Conservation (phyloP, 2,888 invertebrate species). For the Physocephala rufipes region DNA sequence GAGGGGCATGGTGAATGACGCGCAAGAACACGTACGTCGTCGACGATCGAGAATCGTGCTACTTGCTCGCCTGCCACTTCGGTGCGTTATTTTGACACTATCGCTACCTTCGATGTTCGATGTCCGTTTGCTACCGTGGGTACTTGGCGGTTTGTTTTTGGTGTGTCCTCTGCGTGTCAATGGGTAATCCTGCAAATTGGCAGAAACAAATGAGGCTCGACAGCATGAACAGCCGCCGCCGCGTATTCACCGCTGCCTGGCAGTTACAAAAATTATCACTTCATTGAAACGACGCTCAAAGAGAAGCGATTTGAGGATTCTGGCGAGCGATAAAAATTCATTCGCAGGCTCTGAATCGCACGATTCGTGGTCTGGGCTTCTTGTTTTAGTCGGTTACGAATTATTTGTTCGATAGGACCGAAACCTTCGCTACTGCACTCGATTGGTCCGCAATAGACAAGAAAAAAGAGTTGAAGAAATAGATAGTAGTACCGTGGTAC, state of each 20-base stretch:
- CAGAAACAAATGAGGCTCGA: slow-evolving; percentile 30
- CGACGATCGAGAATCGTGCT: not conserved
- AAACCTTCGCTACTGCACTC: no score
- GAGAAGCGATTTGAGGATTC: slow-evolving; percentile 23
- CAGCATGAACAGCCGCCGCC: slow-evolving; percentile 10
- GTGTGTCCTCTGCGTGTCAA: slow-evolving; percentile 30
- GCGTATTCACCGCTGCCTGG: slow-evolving; percentile 43
- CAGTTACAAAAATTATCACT: slow-evolving; percentile 58
- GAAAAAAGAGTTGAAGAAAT: not conserved
- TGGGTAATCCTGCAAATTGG: slow-evolving; percentile 44
- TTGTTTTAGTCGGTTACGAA: no score
- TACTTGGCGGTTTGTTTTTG: slow-evolving; percentile 12
- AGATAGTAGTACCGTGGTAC: no score
- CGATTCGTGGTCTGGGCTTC: not conserved
- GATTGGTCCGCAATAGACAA: not conserved
- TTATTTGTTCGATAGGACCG: no score
- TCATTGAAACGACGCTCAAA: slow-evolving; percentile 61
- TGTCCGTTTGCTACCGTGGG: slow-evolving; percentile 26
- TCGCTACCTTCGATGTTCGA: not conserved
- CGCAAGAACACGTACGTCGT: not conserved
- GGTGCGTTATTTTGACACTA: slow-evolving; percentile 16
- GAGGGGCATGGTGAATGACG: no score
- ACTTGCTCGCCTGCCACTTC: not conserved
- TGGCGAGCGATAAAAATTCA: slow-evolving; percentile 6
- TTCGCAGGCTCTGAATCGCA: not conserved